Conservation (phyloP, 2,888 invertebrate species). For the Campaea margaritaria region DNA sequence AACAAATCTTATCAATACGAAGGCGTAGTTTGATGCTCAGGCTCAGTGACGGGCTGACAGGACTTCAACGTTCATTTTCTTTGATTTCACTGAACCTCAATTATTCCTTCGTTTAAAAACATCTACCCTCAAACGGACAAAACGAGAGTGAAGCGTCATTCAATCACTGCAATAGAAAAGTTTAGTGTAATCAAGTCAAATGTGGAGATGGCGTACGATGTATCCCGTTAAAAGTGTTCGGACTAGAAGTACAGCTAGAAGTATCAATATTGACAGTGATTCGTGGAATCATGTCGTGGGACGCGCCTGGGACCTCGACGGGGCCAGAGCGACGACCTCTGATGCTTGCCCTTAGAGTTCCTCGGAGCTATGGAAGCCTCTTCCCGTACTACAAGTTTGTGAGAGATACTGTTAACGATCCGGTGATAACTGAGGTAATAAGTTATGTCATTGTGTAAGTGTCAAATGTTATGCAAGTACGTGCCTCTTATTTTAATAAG, state of each 20-base stretch:
- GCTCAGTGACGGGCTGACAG: slow-evolving; percentile 31
- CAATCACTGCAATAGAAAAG: slow-evolving; percentile 7
- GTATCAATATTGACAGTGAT: slow-evolving; percentile 45
- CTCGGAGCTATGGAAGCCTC: slow-evolving; percentile 86
- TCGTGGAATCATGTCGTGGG: slow-evolving; percentile 59
- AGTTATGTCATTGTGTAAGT: slow-evolving; percentile 6
- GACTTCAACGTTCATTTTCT: slow-evolving; percentile 31
- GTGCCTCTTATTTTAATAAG: too few species aligned
- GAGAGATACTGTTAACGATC: slow-evolving; percentile 74
- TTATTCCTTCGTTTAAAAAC: slow-evolving; percentile 3
- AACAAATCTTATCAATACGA: slow-evolving; percentile 72
- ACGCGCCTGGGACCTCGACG: slow-evolving; percentile 59
- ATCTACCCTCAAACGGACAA: slow-evolving; percentile 28
- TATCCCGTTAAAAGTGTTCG: slow-evolving; percentile 54
- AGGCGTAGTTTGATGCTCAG: slow-evolving; percentile 49
- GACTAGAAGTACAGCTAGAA: slow-evolving; percentile 56
- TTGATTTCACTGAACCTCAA: slow-evolving; percentile 1
- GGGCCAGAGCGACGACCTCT: slow-evolving; percentile 72
- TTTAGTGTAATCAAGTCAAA: slow-evolving; percentile 47
- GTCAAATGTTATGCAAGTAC: too few species aligned
- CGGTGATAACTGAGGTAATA: slow-evolving; percentile 66
- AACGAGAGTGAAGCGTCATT: slow-evolving; percentile 14
- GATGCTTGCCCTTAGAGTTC: slow-evolving; percentile 70
- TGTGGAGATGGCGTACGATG: slow-evolving; percentile 69
- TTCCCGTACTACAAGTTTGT: slow-evolving; percentile 87